Base-by-base conservation (phyloP, 92 coral and sea anemone genomes). In the Siderastrea siderea region DNA sequence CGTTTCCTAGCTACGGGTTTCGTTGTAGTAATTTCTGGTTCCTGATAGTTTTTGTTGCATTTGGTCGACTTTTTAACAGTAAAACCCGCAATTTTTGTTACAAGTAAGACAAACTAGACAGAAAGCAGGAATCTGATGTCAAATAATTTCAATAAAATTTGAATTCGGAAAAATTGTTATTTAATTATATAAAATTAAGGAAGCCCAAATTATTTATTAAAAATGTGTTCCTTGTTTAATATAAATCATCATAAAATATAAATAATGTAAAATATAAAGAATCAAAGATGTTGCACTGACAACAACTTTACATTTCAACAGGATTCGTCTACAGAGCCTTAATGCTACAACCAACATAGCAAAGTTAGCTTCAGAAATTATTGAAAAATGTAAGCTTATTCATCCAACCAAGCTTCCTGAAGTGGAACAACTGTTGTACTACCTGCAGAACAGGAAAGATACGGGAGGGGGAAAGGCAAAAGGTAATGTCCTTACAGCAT, bases 351-450 rank as follows among this genome's bases (percentile, higher is more conserved):
- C 99, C 45, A 95, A 95, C 64, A 91, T 97, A 46, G 92, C 93
- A 79, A 95, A 92, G 8, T 87, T 97, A 66, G 98, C 99, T 9
- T 91, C 96, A 77, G 98, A 97, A 75, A 88, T 97, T 19, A 96
- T 97, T 81, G 99, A 94, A 79, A 97, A 97, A 82, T 97, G 99
- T 78, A 97, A 95, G 85, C 91, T 97, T 48, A 97, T 97, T 81
- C 99, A 97, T 78, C 99, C 99, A 7, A 92, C 95, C 70, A 97
- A 97, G 52, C 86, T 97, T 38, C 99, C 99, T 16, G 99, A 97
- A 77, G 99, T 97, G 52, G 99, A 97, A 52, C 99, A 97, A 86
- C 84, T 97, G 38, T 79, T 97, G 70, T 97, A 95, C 87, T 97
- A 97, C 77, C 86, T 97, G 11, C 99, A 95, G 85, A 97, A 97